Evolutionary conservation across 1,140 invertebrate species (phyloP).

Genomic region (Drosophila pectinifera): DNA sequence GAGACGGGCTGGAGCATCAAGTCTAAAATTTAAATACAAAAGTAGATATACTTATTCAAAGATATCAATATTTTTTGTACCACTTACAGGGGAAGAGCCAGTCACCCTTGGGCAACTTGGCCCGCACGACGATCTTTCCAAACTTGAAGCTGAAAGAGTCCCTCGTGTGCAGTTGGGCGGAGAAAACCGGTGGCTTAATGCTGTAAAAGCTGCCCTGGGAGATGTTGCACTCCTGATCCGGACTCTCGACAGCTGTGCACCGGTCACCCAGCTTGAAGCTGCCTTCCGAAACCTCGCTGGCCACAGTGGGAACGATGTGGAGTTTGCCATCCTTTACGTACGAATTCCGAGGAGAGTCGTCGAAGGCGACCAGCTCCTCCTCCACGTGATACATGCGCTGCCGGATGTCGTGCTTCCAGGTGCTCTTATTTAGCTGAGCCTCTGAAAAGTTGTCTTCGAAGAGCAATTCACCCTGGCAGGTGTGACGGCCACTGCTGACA

Average conservation of each 20-base stretch:
- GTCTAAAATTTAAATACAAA: constrained; percentile 32
- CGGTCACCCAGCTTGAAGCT: constrained; percentile 59
- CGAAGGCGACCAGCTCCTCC: constrained; percentile 73
- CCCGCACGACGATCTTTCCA: constrained; percentile 66
- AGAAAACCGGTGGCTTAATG: constrained; percentile 68
- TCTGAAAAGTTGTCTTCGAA: constrained; percentile 70
- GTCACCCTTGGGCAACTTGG: constrained; percentile 69
- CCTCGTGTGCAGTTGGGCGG: constrained; percentile 66
- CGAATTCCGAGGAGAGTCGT: constrained; percentile 44
- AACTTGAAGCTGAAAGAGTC: constrained; percentile 69
- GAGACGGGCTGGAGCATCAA: constrained; percentile 70
- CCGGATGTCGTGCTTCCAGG: constrained; percentile 71
- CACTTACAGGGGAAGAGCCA: constrained; percentile 71
- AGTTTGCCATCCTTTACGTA: constrained; percentile 66
- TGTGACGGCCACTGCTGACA: constrained; percentile 17
- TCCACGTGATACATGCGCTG: constrained; percentile 67
- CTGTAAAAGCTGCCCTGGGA: constrained; percentile 50
- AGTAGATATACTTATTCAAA: too few relatives aligned
- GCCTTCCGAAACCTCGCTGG: constrained; percentile 53
- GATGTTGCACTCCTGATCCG: constrained; percentile 60
- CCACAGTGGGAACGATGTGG: constrained; percentile 57
- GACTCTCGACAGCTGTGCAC: constrained; percentile 62
- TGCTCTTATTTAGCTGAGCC: constrained; percentile 42
- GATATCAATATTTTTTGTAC: background rate
- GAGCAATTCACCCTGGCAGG: constrained; percentile 63